phyloP scores from a whole-genome alignment of 1,140 invertebrate species.

The Papilio glaucus region DNA sequence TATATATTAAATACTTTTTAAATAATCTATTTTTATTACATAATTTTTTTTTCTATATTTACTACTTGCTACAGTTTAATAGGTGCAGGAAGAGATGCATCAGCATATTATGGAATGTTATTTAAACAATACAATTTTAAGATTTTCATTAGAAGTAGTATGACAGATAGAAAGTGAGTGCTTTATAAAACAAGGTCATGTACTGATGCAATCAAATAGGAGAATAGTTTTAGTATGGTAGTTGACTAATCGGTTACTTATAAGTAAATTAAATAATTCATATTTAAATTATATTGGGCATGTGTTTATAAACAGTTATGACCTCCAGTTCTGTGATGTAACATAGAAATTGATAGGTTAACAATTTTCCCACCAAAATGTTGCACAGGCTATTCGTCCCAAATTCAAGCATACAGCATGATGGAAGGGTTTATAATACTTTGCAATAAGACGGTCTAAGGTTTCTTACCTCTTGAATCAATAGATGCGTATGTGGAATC shows the following conservation, averaged over 20 bases:
- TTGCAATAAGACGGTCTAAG: constrained; percentile 41
- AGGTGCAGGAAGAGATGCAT: not conserved
- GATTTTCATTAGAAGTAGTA: constrained; percentile 20
- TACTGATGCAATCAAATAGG: constrained; percentile 49
- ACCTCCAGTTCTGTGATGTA: constrained; percentile 78
- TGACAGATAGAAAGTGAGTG: constrained; percentile 58
- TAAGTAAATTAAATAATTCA: constrained; percentile 23
- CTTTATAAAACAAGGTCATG: constrained; percentile 55
- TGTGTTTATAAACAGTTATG: constrained; percentile 80
- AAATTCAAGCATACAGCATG: constrained; percentile 1
- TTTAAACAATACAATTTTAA: not conserved
- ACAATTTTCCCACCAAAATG: constrained; percentile 78
- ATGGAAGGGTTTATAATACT: constrained; percentile 1
- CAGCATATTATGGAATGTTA: not conserved
- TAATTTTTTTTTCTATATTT: no score
- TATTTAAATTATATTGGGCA: constrained; percentile 44
- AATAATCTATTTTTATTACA: no score
- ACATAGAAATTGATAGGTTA: constrained; percentile 75
- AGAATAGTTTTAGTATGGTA: not conserved
- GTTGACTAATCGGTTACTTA: not conserved
- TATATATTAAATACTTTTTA: no score
- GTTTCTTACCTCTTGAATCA: constrained; percentile 72
- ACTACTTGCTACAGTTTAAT: not conserved
- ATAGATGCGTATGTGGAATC: constrained; percentile 61
- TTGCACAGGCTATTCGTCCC: constrained; percentile 38